A percentile compares a stretch with the other conserved stretches of the same genome.
Evolutionary conservation across 2,113 vertebrate species (phyloP).

Genomic region (Collichthys lucidus): DNA sequence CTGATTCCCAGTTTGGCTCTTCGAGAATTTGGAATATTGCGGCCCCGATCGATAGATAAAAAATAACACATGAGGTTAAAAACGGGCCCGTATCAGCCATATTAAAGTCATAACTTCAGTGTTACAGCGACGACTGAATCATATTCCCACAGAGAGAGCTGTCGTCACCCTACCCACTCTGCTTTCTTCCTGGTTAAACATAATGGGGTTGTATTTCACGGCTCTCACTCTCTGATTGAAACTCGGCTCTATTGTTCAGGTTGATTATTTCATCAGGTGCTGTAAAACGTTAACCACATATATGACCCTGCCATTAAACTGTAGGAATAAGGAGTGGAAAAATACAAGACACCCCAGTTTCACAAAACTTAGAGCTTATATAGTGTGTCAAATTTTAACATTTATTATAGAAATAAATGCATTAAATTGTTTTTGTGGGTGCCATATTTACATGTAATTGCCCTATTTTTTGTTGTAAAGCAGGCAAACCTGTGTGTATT

Average conservation of each 20-base stretch:
- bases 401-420: background rate
- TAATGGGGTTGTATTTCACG: background rate
- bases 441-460: background rate
- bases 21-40: constrained; percentile 96
- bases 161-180: constrained; percentile 6
- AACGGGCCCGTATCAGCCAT: constrained; percentile 96
- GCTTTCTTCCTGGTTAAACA: constrained; percentile 56
- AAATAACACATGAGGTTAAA: constrained; percentile 95
- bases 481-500: background rate
- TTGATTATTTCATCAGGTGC: background rate
- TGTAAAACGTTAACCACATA: background rate
- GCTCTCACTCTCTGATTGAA: background rate
- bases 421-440: background rate
- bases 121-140: constrained; percentile 2
- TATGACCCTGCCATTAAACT: background rate
- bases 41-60: constrained; percentile 95
- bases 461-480: background rate
- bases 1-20: constrained; percentile 89
- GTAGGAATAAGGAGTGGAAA: background rate
- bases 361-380: background rate
- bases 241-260: constrained; percentile 8
- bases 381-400: background rate
- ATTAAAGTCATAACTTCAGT: constrained; percentile 68
- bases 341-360: background rate
- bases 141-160: constrained; percentile 1